These are phyloP conservation scores for Gryllus longicercus DNA, from an alignment of 2,888 invertebrate species.

Conservation along the genomic window DNA sequence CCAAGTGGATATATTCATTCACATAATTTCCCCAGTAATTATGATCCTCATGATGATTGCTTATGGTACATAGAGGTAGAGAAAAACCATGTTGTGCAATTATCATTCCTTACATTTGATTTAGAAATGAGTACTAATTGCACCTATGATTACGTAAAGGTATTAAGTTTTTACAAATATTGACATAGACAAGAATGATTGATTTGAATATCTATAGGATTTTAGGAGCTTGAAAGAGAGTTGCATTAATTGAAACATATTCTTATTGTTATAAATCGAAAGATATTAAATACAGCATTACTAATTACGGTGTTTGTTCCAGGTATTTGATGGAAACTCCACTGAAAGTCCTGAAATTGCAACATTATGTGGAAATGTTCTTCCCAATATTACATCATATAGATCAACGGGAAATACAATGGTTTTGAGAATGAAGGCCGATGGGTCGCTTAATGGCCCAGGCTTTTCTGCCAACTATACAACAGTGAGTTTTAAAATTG, in stretches of 20 bases:
- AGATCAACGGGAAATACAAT: slow-evolving; percentile 61
- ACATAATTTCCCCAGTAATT: slow-evolving; percentile 78
- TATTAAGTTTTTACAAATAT: slow-evolving; percentile 43
- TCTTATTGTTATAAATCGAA: background rate
- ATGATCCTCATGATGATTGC: slow-evolving; percentile 70
- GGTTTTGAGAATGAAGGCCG: slow-evolving; percentile 62
- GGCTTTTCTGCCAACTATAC: slow-evolving; percentile 74
- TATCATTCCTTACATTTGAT: slow-evolving; percentile 68
- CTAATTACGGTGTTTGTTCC: background rate
- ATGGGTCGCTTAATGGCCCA: slow-evolving; percentile 57
- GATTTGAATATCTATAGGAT: background rate
- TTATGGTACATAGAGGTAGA: slow-evolving; percentile 71
- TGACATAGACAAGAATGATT: background rate
- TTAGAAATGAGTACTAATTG: slow-evolving; percentile 65
- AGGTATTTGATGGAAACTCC: slow-evolving; percentile 41
- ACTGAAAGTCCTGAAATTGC: slow-evolving; percentile 52
- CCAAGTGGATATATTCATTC: slow-evolving; percentile 68
- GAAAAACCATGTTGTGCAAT: slow-evolving; percentile 62
- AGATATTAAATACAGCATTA: background rate
- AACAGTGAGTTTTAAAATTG: slow-evolving; percentile 48
- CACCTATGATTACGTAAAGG: slow-evolving; percentile 70
- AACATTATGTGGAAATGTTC: slow-evolving; percentile 56
- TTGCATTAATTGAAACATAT: background rate
- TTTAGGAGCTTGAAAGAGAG: background rate
- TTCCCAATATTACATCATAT: slow-evolving; percentile 48